Evolutionary conservation across 2,797 vertebrate species (phyloP), one percentile per base, ranked within the genome.

Genomic region (Catharus ustulatus): DNA sequence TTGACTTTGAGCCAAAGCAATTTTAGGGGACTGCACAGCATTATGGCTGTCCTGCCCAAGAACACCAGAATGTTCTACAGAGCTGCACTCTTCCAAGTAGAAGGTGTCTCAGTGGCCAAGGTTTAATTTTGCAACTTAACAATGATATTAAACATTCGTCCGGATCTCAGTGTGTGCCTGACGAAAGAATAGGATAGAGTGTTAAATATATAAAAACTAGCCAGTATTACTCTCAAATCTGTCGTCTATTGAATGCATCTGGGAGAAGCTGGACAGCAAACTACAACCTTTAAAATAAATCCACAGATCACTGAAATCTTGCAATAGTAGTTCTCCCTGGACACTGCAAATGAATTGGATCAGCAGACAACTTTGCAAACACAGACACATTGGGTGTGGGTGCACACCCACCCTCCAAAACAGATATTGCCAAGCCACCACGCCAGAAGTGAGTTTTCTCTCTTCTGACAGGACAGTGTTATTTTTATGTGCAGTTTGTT

Each of bases 41-140:
- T 73, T 64, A 74, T 10, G 38, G 26, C 42, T 94, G 54, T 77
- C 72, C 66, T 89, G 34, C 73, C 59, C 54, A 93, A 83, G 86
- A 94, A 66, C 51, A 87, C 57, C 48, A 84, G 38, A 85, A 77
- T 26, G 38, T 75, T 93, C 94, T 94, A 77, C 43, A 68, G 68
- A 96, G 43, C 49, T 71, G 26, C 19, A 2, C 29, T 93, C 82
- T 93, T 84, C 58, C 76, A 95, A 69, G 5, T 40, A 93, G 75
- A 91, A 64, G 80, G 38, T 61, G 61, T 94, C 83, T 82, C 87
- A 89, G 42, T 64, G 57, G 87, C 61, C 87, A 87, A 73, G 55
- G 55, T 95, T 95, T 97, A 95, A 95, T 95, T 96, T 94, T 96
- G 94, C 77, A 92, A 71, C 61, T 90, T 69, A 89, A 91, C 61